Conservation (phyloP, 1,140 invertebrate species). For the Colletes gigas region DNA sequence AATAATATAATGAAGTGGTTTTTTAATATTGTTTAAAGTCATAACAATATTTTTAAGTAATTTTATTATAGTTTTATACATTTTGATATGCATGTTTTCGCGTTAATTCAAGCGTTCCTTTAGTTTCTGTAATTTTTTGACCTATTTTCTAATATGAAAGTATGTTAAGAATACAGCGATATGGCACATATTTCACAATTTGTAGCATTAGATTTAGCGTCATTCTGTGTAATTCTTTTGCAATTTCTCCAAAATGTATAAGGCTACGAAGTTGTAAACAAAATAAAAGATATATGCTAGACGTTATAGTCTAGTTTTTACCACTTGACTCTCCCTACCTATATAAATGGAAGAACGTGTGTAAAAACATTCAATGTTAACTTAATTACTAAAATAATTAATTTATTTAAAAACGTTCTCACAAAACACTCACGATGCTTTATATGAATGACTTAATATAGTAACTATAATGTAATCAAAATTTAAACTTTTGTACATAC, state of each 20-base stretch:
- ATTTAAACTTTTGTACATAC: constrained; percentile 9
- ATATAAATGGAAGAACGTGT: not conserved
- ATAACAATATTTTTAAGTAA: constrained; percentile 48
- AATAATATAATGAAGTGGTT: constrained; percentile 4
- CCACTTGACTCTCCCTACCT: constrained; percentile 8
- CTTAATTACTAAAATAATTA: constrained; percentile 9
- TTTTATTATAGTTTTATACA: constrained; percentile 32
- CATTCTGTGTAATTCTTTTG: constrained; percentile 7
- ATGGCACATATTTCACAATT: constrained; percentile 7
- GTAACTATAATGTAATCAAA: not conserved
- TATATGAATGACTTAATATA: not conserved
- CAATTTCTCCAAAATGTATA: constrained; percentile 33
- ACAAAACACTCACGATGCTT: constrained; percentile 2
- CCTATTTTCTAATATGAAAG: constrained; percentile 8
- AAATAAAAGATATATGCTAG: constrained; percentile 42
- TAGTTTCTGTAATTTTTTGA: not conserved
- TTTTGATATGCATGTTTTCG: constrained; percentile 24
- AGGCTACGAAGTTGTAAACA: constrained; percentile 41
- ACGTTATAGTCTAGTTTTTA: constrained; percentile 25
- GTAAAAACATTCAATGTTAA: not conserved
- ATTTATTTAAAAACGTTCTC: constrained; percentile 16
- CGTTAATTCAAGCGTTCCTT: constrained; percentile 2
- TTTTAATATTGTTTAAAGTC: constrained; percentile 42
- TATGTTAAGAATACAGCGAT: not conserved
- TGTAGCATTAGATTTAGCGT: constrained; percentile 27